Percentiles rank a stretch among this genome's conserved stretches.
Conservation (phyloP, 2,113 vertebrate genomes). For the Nematolebias whitei region DNA sequence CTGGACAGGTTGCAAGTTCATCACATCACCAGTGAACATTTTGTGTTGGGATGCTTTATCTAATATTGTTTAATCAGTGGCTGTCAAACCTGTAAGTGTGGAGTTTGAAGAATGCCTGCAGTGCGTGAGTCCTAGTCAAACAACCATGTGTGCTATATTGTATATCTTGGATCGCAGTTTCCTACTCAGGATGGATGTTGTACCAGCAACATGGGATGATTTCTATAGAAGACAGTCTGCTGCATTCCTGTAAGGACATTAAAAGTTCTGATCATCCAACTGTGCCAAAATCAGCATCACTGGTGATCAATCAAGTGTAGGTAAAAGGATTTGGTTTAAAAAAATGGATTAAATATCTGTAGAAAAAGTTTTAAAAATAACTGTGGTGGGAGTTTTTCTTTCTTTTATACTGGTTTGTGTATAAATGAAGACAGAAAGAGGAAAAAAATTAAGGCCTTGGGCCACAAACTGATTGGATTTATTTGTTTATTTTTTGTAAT, state of each 20-base stretch:
- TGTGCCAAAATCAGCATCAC: conserved; percentile 32
- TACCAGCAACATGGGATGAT: conserved; percentile 38
- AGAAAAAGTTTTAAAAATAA: conserved; percentile 1
- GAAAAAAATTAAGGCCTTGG: background rate
- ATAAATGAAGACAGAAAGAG: background rate
- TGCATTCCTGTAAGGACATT: conserved; percentile 55
- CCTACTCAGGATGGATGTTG: conserved; percentile 4
- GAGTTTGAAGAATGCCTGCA: background rate
- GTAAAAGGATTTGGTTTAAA: conserved; percentile 15
- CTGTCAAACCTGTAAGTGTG: background rate
- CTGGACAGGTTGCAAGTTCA: too few relatives aligned
- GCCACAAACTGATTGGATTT: background rate
- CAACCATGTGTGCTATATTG: background rate
- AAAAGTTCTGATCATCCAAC: conserved; percentile 51
- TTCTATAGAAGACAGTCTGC: conserved; percentile 30
- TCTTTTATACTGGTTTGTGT: background rate
- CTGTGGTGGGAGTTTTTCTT: conserved; percentile 10
- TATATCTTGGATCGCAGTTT: conserved; percentile 10
- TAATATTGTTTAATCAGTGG: background rate
- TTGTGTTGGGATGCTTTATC: background rate
- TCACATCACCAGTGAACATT: background rate
- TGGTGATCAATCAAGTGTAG: conserved; percentile 39
- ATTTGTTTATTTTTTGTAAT: background rate
- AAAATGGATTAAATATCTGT: conserved; percentile 8
- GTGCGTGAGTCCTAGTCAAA: background rate